phyloP scores from a whole-genome alignment of 2,888 invertebrate genomes.

The Acanthosoma haemorrhoidale region DNA sequence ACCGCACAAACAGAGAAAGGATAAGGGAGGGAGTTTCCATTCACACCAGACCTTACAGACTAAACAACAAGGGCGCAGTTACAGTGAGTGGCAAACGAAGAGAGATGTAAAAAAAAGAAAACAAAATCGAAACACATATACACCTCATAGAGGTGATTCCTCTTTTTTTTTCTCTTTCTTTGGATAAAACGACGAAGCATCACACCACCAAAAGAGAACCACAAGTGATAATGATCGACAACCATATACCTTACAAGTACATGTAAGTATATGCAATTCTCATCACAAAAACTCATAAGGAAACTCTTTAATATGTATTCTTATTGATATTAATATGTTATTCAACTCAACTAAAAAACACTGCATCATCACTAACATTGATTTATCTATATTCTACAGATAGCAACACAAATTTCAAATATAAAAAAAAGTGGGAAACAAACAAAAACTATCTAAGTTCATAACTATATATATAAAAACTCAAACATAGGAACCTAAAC shows the following conservation, averaged over 20 bases:
- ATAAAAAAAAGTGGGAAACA: slow-evolving; percentile 7
- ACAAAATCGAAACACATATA: background rate
- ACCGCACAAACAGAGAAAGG: slow-evolving; percentile 9
- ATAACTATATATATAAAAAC: slow-evolving; percentile 25
- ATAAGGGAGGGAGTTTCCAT: background rate
- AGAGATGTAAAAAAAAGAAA: slow-evolving; percentile 1
- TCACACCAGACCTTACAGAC: slow-evolving; percentile 13
- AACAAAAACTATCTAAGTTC: slow-evolving; percentile 21
- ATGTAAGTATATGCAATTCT: background rate
- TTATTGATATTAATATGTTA: slow-evolving; percentile 24
- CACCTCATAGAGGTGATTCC: slow-evolving; percentile 21
- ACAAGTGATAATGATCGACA: too few species aligned
- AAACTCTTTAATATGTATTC: background rate
- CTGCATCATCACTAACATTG: slow-evolving; percentile 16
- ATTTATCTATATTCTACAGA: background rate
- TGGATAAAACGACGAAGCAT: slow-evolving; percentile 24
- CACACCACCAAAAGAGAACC: slow-evolving; percentile 13
- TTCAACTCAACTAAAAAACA: slow-evolving; percentile 4
- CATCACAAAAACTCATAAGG: background rate
- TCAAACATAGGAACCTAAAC: slow-evolving; percentile 27
- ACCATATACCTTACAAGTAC: too few species aligned
- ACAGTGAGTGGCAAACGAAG: slow-evolving; percentile 24
- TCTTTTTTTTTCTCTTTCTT: background rate
- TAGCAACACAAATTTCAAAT: slow-evolving; percentile 7
- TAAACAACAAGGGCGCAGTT: slow-evolving; percentile 24